Conservation (phyloP, 2,888 invertebrate species). For the Meta bourneti region DNA sequence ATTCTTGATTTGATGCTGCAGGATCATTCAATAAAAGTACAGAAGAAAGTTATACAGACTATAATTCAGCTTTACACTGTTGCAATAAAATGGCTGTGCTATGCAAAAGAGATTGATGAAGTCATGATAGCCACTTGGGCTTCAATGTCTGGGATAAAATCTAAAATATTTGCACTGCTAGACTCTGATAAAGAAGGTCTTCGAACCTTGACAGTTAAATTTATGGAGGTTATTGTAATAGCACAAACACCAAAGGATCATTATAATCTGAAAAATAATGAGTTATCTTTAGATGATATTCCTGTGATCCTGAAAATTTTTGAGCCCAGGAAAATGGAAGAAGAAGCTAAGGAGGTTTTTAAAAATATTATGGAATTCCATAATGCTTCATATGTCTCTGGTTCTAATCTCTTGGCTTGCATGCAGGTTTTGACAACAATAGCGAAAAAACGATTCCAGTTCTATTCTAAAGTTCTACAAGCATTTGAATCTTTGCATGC, state of each 20-base stretch:
- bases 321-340: constrained; percentile 88
- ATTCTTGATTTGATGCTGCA: constrained; percentile 89
- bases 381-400: constrained; percentile 93
- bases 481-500: constrained; percentile 86
- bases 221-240: constrained; percentile 88
- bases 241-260: constrained; percentile 83
- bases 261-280: constrained; percentile 83
- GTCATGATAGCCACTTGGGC: constrained; percentile 94
- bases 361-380: constrained; percentile 94
- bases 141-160: constrained; percentile 90
- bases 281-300: constrained; percentile 92
- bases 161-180: constrained; percentile 91
- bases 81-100: constrained; percentile 78
- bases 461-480: constrained; percentile 90
- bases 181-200: constrained; percentile 98
- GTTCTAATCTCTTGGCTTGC: constrained; percentile 97
- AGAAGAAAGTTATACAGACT: constrained; percentile 94
- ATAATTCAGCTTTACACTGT: constrained; percentile 91
- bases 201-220: constrained; percentile 96
- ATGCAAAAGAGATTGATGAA: constrained; percentile 79
- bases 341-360: constrained; percentile 93
- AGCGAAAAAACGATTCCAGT: constrained; percentile 89
- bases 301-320: constrained; percentile 86
- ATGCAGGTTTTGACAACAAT: constrained; percentile 94
- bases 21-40: constrained; percentile 89